Evolutionary conservation across 1,140 invertebrate genomes (phyloP), one percentile per base, ranked within the genome.

Genomic region (Caenorhabditis elegans): DNA sequence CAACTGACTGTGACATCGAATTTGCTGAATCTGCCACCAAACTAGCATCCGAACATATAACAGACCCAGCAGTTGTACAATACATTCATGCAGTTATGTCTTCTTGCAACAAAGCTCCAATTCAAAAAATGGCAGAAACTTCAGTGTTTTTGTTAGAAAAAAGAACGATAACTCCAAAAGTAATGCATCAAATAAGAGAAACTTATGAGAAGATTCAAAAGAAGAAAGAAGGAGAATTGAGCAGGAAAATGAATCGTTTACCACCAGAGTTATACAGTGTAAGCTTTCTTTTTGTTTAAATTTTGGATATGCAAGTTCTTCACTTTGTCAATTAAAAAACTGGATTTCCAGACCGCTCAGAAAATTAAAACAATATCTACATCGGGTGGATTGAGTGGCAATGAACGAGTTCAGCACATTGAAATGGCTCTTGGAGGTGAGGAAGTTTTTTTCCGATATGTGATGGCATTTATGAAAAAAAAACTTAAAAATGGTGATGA

Each of bases 41-140:
- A 39, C 19, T 70, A 4, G 60, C 60, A 24, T 70, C 60, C 5
- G 60, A 70, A 70, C 60, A 70, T 22, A 39, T 70, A 1, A 70
- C 60, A 24, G 60, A 70, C 39, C 60, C 60, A 11, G 31, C 60
- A 36, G 43, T 70, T 22, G 34, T 70, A 19, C 60, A 70, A 39
- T 70, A 70, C 22, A 70, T 70, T 13, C 60, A 70, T 70, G 60
- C 60, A 6, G 60, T 70, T 10, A 70, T 70, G 60, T 70, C 60
- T 3, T 70, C 60, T 8, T 70, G 60, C n/a, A 70, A 70, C 60
- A 70, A 70, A n/a, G 60, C 60, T 36, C 60, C 60, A 19, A 70
- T 70, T 43, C 60, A 70, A 43, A 70, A 70, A 70, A 70, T 70
- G 60, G 60, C 60, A 3, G 60, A 70, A 39, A 70, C 60, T 34